phyloP scores from a whole-genome alignment of 2,797 vertebrate genomes.

The Argya squamiceps region DNA sequence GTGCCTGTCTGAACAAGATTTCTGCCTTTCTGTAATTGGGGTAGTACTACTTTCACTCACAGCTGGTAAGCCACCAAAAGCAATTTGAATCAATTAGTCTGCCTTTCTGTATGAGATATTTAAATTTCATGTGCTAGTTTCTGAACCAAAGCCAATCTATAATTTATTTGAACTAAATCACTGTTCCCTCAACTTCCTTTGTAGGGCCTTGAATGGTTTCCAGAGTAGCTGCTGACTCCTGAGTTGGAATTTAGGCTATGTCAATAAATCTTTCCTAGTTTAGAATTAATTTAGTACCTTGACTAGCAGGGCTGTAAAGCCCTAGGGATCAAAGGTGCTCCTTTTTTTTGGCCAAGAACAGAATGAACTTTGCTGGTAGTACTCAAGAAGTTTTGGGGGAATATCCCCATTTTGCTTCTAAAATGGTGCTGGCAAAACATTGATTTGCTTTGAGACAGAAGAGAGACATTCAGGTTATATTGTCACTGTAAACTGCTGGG shows the following conservation, averaged over 20 bases:
- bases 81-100: neutral
- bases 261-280: neutral
- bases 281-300: neutral
- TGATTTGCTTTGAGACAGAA: neutral
- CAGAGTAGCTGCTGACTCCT: neutral
- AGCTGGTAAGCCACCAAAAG: neutral
- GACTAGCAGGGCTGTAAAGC: neutral
- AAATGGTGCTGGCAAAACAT: neutral
- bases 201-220: neutral
- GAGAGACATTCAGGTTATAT: neutral
- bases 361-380: neutral
- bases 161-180: conserved; percentile 5
- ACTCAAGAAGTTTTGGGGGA: neutral
- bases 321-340: neutral
- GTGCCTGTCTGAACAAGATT: neutral
- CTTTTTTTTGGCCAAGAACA: neutral
- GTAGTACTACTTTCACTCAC: neutral
- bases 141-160: neutral
- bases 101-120: neutral
- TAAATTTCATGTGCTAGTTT: neutral
- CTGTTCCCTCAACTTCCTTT: neutral
- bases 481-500: neutral
- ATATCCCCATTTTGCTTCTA: neutral
- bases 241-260: neutral
- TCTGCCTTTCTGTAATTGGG: neutral